Base-by-base conservation (phyloP, 2,113 vertebrate genomes). In the Phycodurus eques region DNA sequence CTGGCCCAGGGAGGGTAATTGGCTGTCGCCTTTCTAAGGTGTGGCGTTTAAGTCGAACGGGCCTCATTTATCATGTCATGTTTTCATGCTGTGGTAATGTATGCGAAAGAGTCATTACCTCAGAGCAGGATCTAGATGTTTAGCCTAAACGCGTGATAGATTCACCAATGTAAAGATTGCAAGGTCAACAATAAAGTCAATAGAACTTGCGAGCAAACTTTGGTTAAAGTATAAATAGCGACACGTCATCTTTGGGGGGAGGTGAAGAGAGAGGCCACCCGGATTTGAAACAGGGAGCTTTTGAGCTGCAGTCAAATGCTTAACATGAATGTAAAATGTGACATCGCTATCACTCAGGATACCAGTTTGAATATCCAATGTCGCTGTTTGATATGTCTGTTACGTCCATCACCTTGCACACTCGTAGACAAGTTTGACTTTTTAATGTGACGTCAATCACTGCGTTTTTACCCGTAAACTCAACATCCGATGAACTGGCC, bases 41-140 rank as follows among this genome's bases (percentile, higher is more conserved):
- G 85, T 75, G 84, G 81, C 79, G 76, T 78, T 88, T 85, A 87
- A 87, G 86, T 53, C 78, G 70, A 88, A 90, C 72, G 73, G 73
- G 72, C 27, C 84, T 88, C 88, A 87, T 91, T 88, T 67, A 84
- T 91, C 89, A 90, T 83, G 64, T 54, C 76, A 71, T 69, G 81
- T 76, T 81, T 79, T 65, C 64, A 56, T 68, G 65, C 17, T 6
- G 39, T 33, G 70, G 79, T 85, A 76, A 78, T 77, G 54, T 43
- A 73, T 72, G 54, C 76, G 51, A 68, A 53, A 71, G 68, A 80
- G 77, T 80, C 63, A 73, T 81, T 83, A 67, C 67, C 17, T 44
- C 60, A 68, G 62, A 75, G 77, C 44, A 62, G 75, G 74, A 44
- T 72, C 59, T 8, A 71, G 44, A 63, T 27, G 63, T 78, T 75